Evolutionary conservation across 2,113 vertebrate species (phyloP).

Genomic region (Pampusana beccarii): DNA sequence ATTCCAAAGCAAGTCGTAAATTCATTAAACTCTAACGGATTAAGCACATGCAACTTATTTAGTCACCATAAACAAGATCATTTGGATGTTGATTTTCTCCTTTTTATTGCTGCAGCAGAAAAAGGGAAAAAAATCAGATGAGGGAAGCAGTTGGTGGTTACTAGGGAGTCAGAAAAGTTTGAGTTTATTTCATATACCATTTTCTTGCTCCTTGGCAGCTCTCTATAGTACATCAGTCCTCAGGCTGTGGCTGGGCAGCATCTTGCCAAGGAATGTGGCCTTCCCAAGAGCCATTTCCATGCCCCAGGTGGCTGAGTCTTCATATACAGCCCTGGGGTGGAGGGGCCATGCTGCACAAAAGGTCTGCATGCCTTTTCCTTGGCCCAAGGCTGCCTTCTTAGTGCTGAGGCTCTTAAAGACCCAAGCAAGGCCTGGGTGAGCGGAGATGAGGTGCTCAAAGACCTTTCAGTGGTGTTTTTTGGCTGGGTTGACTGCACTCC

Average conservation of each 20-base stretch:
- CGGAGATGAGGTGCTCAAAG: neutral
- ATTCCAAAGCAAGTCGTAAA: slow-evolving; percentile 85
- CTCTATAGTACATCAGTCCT: neutral
- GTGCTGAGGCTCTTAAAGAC: neutral
- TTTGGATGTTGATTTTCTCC: slow-evolving; percentile 83
- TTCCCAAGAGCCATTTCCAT: accelerated
- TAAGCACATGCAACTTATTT: slow-evolving; percentile 85
- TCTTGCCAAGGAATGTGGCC: neutral
- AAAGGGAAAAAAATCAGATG: slow-evolving; percentile 55
- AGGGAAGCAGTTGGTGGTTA: slow-evolving; percentile 45
- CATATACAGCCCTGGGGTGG: neutral
- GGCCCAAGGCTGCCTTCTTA: neutral
- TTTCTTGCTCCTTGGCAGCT: neutral
- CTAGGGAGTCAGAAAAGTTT: slow-evolving; percentile 51
- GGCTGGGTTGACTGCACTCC: neutral
- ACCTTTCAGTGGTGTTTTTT: neutral
- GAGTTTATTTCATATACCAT: slow-evolving; percentile 19
- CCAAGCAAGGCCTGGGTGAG: neutral
- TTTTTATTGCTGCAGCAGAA: slow-evolving; percentile 79
- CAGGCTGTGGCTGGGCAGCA: accelerated
- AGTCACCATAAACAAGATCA: slow-evolving; percentile 85
- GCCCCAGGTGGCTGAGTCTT: accelerated
- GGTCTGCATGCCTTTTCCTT: neutral
- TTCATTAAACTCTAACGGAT: slow-evolving; percentile 84
- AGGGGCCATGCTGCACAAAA: neutral